Base-by-base conservation (phyloP, 2,113 vertebrate species). In the Rana temporaria region DNA sequence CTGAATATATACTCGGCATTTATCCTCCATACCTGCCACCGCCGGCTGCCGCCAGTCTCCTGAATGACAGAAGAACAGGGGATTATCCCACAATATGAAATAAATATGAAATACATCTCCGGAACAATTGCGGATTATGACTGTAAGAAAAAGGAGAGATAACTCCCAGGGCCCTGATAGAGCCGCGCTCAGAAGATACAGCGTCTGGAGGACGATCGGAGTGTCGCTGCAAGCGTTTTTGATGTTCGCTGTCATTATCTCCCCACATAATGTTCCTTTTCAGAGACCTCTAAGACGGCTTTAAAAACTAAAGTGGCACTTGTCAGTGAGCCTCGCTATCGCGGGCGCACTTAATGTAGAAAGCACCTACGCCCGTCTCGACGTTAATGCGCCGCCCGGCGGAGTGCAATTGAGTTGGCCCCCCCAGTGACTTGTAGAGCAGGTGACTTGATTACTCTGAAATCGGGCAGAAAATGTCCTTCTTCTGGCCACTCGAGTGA, bases 391-490 rank as follows among this genome's bases (percentile, higher is more conserved):
- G 71, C 18, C 42, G 73, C 76, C 89, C 83, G 79, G 84, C 82
- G 69, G 53, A 67, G 84, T 86, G 84, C 73, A n/a, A 64, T 84
- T 82, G 85, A 72, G 85, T 89, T 89, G 90, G 90, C 87, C 85
- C 70, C 87, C 85, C 70, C 24, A 82, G 84, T 85, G 85, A 22
- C n/a, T 80, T 22, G 1, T 81, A 86, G 90, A 92, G 91, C 91
- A 93, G 92, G 91, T 94, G 92, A 94, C 93, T 92, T 90, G 87
- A 93, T 92, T 93, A 92, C 86, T 79, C 87, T 91, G 92, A 93
- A 94, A 93, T 93, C 90, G 92, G 91, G 92, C 92, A 94, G 91
- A 94, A 94, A 94, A 95, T 94, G 89, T 92, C 90, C 89, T 93
- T 48, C 86, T 93, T 89, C 89, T 91, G 90, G 91, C 91, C 88